Base-by-base conservation (phyloP, 1,140 invertebrate species). In the Physella acuta region DNA sequence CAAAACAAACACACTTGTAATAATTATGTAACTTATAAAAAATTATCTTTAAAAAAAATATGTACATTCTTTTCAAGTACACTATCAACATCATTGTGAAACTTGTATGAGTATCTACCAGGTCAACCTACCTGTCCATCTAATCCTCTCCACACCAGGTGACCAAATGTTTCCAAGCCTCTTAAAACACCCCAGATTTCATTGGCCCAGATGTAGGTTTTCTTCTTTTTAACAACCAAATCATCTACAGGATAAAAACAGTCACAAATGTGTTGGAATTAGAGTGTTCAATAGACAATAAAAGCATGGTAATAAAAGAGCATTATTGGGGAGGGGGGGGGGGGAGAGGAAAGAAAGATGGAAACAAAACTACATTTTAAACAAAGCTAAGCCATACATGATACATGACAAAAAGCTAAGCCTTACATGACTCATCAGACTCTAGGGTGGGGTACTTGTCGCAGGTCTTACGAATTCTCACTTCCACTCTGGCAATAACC, bases 91-190 rank as follows among this genome's bases (percentile, higher is more conserved):
- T n/a, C n/a, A n/a, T n/a, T n/a, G n/a, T n/a, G n/a, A n/a, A n/a
- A n/a, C n/a, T n/a, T n/a, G n/a, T n/a, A n/a, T n/a, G n/a, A n/a
- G n/a, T n/a, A n/a, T n/a, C n/a, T n/a, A n/a, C 33, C 36, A 62
- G 14, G 34, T 3, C 28, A 16, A 72, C 76, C 66, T 72, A 80
- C 81, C 62, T 71, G 52, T 37, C 75, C 73, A 75, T 81, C 75
- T 5, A 72, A 20, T 3, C 79, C 79, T 61, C 70, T 75, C 69
- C 79, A 82, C 17, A 82, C 79, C 5, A 81, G 77, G 60, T 82
- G 85, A 71, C 81, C 86, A 69, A 85, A 83, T 11, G 83, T 85
- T 62, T 85, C 84, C 60, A 85, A 71, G 24, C 79, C 83, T 49
- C 79, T 66, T 49, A 85, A 53, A 8, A 76, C 75, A 28, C 81